Conservation (phyloP, 2,797 vertebrate species). For the Hafferia zeledoni region DNA sequence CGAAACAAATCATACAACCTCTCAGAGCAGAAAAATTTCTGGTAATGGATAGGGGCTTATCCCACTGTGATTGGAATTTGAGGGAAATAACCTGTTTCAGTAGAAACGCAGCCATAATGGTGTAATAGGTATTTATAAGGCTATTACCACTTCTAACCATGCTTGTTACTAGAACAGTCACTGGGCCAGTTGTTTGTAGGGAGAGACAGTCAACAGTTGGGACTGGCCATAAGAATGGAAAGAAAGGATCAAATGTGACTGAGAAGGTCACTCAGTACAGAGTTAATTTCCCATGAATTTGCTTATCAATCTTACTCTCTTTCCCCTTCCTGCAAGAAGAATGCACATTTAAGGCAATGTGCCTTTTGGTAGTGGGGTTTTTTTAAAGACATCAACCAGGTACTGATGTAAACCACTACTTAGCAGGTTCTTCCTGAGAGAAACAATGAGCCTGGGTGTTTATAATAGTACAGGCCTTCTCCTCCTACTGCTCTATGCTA, state of each 20-base stretch:
- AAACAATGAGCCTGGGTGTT: neutral
- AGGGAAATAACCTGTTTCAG: neutral
- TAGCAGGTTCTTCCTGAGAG: neutral
- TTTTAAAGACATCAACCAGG: no score
- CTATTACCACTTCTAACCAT: neutral
- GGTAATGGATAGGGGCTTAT: neutral
- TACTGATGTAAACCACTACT: neutral
- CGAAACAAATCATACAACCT: neutral
- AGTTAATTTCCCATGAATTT: neutral
- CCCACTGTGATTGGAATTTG: neutral
- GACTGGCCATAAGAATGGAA: neutral
- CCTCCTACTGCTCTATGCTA: neutral
- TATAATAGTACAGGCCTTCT: neutral
- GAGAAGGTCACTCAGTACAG: neutral
- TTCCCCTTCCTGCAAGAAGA: neutral
- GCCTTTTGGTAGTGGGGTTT: fast-evolving
- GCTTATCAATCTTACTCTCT: neutral
- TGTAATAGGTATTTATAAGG: neutral
- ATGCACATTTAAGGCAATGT: neutral
- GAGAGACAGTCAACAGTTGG: neutral
- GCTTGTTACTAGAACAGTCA: neutral
- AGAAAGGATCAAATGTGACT: conserved; percentile 20
- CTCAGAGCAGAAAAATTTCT: neutral
- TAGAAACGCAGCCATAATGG: neutral
- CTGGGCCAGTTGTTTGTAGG: neutral